phyloP scores from a whole-genome alignment of 2,797 vertebrate species.

The Zenarchopterus dispar region DNA sequence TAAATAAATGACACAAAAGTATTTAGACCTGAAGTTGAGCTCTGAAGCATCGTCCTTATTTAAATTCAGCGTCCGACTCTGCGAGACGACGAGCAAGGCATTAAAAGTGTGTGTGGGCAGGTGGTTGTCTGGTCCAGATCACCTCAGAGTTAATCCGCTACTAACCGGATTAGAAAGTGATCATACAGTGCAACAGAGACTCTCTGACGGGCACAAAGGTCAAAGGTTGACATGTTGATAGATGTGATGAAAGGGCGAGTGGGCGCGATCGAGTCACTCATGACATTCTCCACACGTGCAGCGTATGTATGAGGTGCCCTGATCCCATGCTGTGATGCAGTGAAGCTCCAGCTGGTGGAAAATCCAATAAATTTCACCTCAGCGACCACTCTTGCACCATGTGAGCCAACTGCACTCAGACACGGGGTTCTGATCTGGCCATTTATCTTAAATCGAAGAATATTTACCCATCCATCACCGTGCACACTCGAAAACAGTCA shows the following conservation, averaged over 20 bases:
- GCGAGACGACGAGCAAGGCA: neutral
- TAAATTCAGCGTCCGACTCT: constrained; percentile 18
- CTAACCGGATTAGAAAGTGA: constrained; percentile 71
- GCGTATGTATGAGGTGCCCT: constrained; percentile 8
- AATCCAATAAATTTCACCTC: constrained; percentile 44
- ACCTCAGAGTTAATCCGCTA: constrained; percentile 51
- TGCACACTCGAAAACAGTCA: constrained; percentile 23
- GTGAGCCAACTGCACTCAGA: constrained; percentile 36
- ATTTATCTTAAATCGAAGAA: constrained; percentile 3
- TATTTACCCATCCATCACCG: constrained; percentile 48
- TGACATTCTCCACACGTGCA: neutral
- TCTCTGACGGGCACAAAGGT: constrained; percentile 34
- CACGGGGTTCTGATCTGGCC: constrained; percentile 12
- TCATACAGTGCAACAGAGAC: constrained; percentile 43
- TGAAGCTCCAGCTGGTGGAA: constrained; percentile 28
- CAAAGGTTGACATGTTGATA: constrained; percentile 31
- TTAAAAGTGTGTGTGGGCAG: constrained; percentile 6
- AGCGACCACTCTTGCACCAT: constrained; percentile 27
- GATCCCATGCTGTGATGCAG: constrained; percentile 1
- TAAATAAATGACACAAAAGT: no score
- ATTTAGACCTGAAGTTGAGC: no score
- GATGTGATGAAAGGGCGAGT: constrained; percentile 54
- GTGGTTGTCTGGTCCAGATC: constrained; percentile 39
- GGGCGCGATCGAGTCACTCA: neutral
- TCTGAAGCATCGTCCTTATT: constrained; percentile 16